Percentiles rank a stretch among this genome's conserved stretches.
Evolutionary conservation across 2,888 invertebrate genomes (phyloP).

Genomic region (Caenorhabditis sinica): DNA sequence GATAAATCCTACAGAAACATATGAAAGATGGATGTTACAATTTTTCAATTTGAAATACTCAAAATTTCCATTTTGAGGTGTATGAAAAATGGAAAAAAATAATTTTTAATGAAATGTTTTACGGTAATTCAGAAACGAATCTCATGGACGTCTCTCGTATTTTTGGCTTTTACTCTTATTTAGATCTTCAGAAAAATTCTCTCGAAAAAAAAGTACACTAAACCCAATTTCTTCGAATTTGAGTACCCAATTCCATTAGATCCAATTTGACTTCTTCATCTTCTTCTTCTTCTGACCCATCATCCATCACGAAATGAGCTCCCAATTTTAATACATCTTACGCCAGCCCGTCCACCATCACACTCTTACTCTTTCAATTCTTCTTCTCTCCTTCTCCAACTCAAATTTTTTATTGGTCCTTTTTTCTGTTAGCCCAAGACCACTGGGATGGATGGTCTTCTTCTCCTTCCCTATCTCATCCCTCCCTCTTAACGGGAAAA

Average conservation of each 20-base stretch:
- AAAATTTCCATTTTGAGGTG: too few species aligned
- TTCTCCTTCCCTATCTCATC: conserved; percentile 46
- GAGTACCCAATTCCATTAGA: conserved; percentile 9
- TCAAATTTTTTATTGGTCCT: conserved; percentile 43
- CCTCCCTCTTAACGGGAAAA: conserved; percentile 45
- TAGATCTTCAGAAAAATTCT: not conserved
- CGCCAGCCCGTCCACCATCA: conserved; percentile 5
- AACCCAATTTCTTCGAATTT: not conserved
- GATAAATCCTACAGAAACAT: too few species aligned
- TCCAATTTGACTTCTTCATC: conserved; percentile 9
- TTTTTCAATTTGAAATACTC: not conserved
- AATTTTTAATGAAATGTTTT: too few species aligned
- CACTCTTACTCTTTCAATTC: conserved; percentile 20
- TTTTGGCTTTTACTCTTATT: too few species aligned
- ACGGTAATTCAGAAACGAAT: too few species aligned
- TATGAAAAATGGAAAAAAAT: not conserved
- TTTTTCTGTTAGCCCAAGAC: conserved; percentile 13
- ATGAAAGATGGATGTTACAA: too few species aligned
- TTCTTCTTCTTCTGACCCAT: not conserved
- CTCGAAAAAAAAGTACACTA: not conserved
- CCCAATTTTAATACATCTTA: conserved; percentile 25
- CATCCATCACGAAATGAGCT: conserved; percentile 10
- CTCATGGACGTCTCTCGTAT: too few species aligned
- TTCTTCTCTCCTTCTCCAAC: conserved; percentile 16
- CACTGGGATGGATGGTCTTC: conserved; percentile 27